Base-by-base conservation (phyloP, 2,888 invertebrate genomes). In the Drosophila sordidapex region DNA sequence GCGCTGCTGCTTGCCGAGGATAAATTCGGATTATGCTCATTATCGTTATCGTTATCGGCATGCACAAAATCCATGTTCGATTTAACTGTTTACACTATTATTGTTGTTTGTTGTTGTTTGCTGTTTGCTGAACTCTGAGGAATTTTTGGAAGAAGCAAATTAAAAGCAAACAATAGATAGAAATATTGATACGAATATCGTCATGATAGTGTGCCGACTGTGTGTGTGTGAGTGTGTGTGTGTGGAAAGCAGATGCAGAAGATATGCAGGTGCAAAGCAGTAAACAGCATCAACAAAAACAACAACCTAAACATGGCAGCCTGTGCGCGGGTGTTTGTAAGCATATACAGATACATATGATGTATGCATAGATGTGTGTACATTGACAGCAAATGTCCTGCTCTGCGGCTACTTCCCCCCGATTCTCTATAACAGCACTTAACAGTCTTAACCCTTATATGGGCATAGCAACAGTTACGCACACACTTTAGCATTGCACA, bases 1-100 rank as follows among this genome's bases (percentile, higher is more conserved):
- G 80, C 82, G 70, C 87, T 90, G 84, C 87, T 90, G 84, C 84
- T 91, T 38, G 85, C 82, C 73, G 82, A 82, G 67, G 90, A 87
- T 58, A 91, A 81, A 46, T 80, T 88, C 63, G 88, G 80, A 74
- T 74, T 74, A 59, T 85, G 89, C 70, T 87, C 90, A 74, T 75
- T 85, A 74, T 90, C 89, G 79, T 86, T 90, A 79, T 90, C 87
- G 76, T 61, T 79, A 76, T 80, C 79, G 64, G 54, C 63, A 66
- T 87, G 76, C 70, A 77, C 87, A 66, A 69, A 82, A 79, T 79
- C 79, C 79, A 79, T 79, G 38, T 70, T 80, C 38, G 35, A 36
- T 68, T 31, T 66, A 52, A 65, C 53, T 72, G 68, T 63, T 65
- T 56, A 43, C 48, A 33, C 56, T 70, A 48, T 43, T 70, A 40